Conservation (phyloP, 1,140 invertebrate genomes). For the Hyles euphorbiae region DNA sequence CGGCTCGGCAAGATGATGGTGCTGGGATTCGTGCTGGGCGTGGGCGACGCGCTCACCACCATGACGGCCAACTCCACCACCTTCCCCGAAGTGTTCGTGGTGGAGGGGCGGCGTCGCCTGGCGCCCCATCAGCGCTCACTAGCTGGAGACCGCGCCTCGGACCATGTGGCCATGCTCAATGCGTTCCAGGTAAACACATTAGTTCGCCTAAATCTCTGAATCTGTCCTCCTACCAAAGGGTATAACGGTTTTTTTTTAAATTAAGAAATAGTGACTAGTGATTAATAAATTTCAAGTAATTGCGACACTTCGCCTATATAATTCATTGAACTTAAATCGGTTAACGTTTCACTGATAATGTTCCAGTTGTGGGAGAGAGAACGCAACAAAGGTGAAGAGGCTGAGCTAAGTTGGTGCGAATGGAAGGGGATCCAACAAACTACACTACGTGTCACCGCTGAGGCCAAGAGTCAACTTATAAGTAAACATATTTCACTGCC, state of each 20-base stretch:
- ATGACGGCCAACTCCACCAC: constrained; percentile 96
- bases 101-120: constrained; percentile 81
- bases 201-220: too few relatives aligned
- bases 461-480: constrained; percentile 94
- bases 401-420: constrained; percentile 92
- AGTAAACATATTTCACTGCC: constrained; percentile 35
- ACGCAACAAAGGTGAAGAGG: constrained; percentile 83
- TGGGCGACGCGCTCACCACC: constrained; percentile 92
- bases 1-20: constrained; percentile 97
- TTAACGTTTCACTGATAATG: too few relatives aligned
- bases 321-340: too few relatives aligned
- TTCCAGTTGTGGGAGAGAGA: constrained; percentile 88
- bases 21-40: constrained; percentile 86
- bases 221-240: too few relatives aligned
- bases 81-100: constrained; percentile 92
- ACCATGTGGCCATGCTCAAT: constrained; percentile 96
- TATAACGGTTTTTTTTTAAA: too few relatives aligned
- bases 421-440: constrained; percentile 91
- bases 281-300: too few relatives aligned
- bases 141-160: constrained; percentile 90
- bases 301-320: too few relatives aligned
- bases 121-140: constrained; percentile 87
- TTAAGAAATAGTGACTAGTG: too few relatives aligned
- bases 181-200: constrained; percentile 82
- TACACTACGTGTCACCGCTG: constrained; percentile 91